Base-by-base conservation (phyloP, 1,140 invertebrate genomes). In the Drosophila mayri region DNA sequence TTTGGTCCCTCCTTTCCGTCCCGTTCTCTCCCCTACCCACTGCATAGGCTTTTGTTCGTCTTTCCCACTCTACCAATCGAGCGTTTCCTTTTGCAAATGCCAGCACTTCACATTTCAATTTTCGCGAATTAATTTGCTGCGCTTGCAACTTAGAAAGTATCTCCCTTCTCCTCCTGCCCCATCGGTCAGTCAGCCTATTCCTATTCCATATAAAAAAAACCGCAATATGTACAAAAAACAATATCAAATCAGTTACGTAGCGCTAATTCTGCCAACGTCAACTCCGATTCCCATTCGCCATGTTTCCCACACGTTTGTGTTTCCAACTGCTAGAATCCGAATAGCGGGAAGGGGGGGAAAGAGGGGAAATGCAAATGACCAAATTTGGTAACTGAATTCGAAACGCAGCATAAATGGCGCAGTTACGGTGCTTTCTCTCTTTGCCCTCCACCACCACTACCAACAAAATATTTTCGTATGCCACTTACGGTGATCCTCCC, bases 91-190 rank as follows among this genome's bases (percentile, higher is more conserved):
- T 67, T 49, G 63, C 40, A 50, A 40, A 8, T 37, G 41, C 20
- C 18, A 70, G 22, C 38, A 52, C 22, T 59, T 49, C 30, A 49
- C 57, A 52, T 32, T 75, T 63, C 37, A 44, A 28, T 63, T 72
- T 73, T 73, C 28, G 11, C 55, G 22, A 72, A 72, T 60, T 41
- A 10, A 54, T 35, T 37, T 73, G 70, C 70, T 73, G 68, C 35
- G 72, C 50, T 76, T 54, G 71, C 73, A 76, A 76, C 72, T 76
- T 76, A 66, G 73, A 76, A 65, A 40, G 7, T 47, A 8, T 30
- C 1, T n/a, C n/a, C 38, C n/a, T 10, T 12, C 12, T 16, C 47
- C 16, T 11, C 10, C 25, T 11, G 28, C 2, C 28, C 25, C 25
- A 25, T 6, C 9, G 60, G 38, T 54, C 9, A 49, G 38, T 54